These are phyloP conservation scores for Ferdinandea cuprea DNA, from an alignment of 2,888 invertebrate genomes.

Conservation along the genomic window DNA sequence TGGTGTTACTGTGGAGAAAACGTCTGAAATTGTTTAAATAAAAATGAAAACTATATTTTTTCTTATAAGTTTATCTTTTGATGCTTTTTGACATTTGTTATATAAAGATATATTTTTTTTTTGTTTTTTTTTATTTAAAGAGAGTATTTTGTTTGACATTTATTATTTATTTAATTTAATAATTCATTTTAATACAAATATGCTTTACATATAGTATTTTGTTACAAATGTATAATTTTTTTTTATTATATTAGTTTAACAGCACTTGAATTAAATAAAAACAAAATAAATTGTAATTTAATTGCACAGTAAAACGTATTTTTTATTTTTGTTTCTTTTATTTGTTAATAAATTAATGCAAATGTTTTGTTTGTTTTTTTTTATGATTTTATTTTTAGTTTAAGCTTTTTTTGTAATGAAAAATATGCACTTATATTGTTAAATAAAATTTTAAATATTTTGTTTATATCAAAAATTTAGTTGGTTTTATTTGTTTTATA, in stretches of 20 bases:
- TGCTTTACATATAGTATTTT: slow-evolving; percentile 38
- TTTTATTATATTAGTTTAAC: slow-evolving; percentile 38
- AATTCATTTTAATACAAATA: slow-evolving; percentile 29
- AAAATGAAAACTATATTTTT: neutral
- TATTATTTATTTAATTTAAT: slow-evolving; percentile 43
- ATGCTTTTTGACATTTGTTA: slow-evolving; percentile 41
- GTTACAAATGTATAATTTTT: slow-evolving; percentile 33
- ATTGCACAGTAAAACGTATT: slow-evolving; percentile 47
- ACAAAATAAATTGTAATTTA: slow-evolving; percentile 2
- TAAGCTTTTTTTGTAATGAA: slow-evolving; percentile 65
- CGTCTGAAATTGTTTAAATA: slow-evolving; percentile 75
- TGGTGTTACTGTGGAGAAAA: slow-evolving; percentile 78
- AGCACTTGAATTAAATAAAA: slow-evolving; percentile 37
- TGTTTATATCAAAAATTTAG: slow-evolving; percentile 20
- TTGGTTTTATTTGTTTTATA: slow-evolving; percentile 28
- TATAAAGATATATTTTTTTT: too few relatives aligned
- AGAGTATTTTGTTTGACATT: slow-evolving; percentile 55
- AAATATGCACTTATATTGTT: slow-evolving; percentile 65
- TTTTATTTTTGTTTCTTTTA: too few relatives aligned
- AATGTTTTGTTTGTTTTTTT: slow-evolving; percentile 10
- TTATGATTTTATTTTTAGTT: slow-evolving; percentile 65
- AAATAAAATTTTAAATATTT: slow-evolving; percentile 64
- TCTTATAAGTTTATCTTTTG: slow-evolving; percentile 14
- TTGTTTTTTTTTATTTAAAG: slow-evolving; percentile 40
- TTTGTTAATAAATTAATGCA: neutral